A percentile compares a stretch with the other conserved stretches of the same genome.
Conservation (phyloP, 2,797 vertebrate species). For the Leuciscus waleckii region DNA sequence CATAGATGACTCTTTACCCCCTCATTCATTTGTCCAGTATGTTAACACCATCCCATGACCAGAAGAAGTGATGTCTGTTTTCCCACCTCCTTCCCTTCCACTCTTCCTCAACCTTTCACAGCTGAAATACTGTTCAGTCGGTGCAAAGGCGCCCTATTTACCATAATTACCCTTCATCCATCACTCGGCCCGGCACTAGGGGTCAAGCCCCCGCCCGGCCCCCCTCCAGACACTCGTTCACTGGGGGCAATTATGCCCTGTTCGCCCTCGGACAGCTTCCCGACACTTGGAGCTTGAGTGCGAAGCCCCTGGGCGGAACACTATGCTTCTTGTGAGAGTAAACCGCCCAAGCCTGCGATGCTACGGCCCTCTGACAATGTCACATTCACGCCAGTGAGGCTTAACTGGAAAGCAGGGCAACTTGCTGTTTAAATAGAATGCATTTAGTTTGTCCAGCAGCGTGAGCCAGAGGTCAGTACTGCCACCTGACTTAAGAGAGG, state of each 20-base stretch:
- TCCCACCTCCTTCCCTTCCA: constrained; percentile 51
- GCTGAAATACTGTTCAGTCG: constrained; percentile 78
- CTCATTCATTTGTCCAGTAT: constrained; percentile 49
- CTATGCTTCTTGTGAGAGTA: constrained; percentile 67
- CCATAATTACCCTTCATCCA: constrained; percentile 86
- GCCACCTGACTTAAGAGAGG: constrained; percentile 72
- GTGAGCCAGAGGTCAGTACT: constrained; percentile 73
- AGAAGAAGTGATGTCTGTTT: constrained; percentile 51
- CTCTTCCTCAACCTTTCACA: constrained; percentile 60
- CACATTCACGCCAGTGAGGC: constrained; percentile 76
- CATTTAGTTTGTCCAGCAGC: constrained; percentile 82
- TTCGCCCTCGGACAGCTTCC: constrained; percentile 75
- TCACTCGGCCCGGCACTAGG: constrained; percentile 83
- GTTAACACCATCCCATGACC: constrained; percentile 25
- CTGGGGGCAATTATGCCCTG: constrained; percentile 79
- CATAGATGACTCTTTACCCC: constrained; percentile 33
- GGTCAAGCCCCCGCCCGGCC: constrained; percentile 81
- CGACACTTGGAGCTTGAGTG: constrained; percentile 76
- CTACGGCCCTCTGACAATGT: constrained; percentile 76
- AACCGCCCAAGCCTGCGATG: constrained; percentile 69
- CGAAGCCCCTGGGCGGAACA: constrained; percentile 67
- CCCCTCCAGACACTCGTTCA: constrained; percentile 79
- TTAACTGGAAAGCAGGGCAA: constrained; percentile 62
- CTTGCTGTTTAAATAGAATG: constrained; percentile 78
- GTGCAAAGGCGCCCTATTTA: constrained; percentile 82